Evolutionary conservation across 2,888 invertebrate genomes (phyloP).

Genomic region (Argyresthia albistria): DNA sequence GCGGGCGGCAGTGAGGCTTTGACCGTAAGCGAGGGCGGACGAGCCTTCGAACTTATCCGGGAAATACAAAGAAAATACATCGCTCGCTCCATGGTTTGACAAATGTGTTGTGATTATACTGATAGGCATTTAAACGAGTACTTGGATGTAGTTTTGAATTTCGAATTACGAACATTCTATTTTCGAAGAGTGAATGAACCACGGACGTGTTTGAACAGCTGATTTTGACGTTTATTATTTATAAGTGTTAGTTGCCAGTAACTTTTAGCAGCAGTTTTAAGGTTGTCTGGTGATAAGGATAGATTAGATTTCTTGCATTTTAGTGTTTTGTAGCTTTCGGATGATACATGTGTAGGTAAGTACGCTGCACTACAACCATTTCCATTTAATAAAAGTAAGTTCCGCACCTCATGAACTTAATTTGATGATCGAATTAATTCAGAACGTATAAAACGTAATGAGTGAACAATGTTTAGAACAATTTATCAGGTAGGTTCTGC

Average conservation of each 20-base stretch:
- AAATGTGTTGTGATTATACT: conserved; percentile 14
- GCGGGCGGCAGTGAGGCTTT: conserved; percentile 48
- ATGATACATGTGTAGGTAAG: too few species aligned
- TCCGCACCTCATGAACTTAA: too few species aligned
- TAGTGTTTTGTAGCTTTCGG: too few species aligned
- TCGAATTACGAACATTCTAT: conserved; percentile 20
- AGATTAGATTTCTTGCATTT: too few species aligned
- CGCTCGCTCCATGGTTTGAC: conserved; percentile 4
- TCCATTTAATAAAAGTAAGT: too few species aligned
- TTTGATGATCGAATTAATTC: too few species aligned
- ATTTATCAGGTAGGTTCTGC: too few species aligned
- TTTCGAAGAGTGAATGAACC: background rate
- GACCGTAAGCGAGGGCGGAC: conserved; percentile 37
- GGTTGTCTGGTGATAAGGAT: too few species aligned
- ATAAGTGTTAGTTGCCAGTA: background rate
- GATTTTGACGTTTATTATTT: conserved; percentile 22
- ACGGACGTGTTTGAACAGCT: conserved; percentile 16
- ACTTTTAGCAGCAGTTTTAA: too few species aligned
- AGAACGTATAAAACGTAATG: too few species aligned
- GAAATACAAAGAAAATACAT: conserved; percentile 6
- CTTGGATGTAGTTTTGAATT: conserved; percentile 15
- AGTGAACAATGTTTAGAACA: too few species aligned
- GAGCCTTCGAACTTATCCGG: conserved; percentile 8
- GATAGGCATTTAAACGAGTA: conserved; percentile 11
- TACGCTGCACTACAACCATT: too few species aligned